These are phyloP conservation scores for Nestor notabilis DNA, from an alignment of 2,113 vertebrate genomes.

Conservation along the genomic window DNA sequence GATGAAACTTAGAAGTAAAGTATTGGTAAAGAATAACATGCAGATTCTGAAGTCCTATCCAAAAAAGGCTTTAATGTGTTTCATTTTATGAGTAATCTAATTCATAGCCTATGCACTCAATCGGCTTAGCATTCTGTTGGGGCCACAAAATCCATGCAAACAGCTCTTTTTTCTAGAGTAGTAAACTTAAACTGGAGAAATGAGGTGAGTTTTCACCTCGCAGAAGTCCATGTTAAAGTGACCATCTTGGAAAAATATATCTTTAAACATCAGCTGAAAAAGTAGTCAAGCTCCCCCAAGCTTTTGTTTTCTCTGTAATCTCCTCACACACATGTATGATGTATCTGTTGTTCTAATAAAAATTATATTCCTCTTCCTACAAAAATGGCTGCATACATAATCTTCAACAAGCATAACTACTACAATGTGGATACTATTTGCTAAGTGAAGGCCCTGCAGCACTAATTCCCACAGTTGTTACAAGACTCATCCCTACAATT, in stretches of 20 bases:
- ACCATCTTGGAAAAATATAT: background rate
- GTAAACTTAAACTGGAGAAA: background rate
- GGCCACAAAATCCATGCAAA: background rate
- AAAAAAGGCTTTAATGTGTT: fast-evolving
- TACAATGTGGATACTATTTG: background rate
- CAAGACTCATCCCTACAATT: background rate
- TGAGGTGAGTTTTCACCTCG: background rate
- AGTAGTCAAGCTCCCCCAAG: background rate
- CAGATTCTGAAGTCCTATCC: background rate
- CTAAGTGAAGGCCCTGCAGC: background rate
- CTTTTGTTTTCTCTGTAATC: background rate
- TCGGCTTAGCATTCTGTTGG: background rate
- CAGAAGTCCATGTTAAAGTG: background rate
- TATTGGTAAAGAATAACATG: background rate
- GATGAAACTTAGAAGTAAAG: background rate
- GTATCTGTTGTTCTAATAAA: background rate
- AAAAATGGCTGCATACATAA: background rate
- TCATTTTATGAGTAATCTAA: background rate
- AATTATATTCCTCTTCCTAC: background rate
- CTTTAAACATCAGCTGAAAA: background rate
- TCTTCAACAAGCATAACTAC: background rate
- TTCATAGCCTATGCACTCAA: background rate
- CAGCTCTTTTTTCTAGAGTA: background rate
- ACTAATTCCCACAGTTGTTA: background rate
- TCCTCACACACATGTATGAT: fast-evolving